Conservation (phyloP, 1,140 invertebrate species). For the Penaeus japonicus region DNA sequence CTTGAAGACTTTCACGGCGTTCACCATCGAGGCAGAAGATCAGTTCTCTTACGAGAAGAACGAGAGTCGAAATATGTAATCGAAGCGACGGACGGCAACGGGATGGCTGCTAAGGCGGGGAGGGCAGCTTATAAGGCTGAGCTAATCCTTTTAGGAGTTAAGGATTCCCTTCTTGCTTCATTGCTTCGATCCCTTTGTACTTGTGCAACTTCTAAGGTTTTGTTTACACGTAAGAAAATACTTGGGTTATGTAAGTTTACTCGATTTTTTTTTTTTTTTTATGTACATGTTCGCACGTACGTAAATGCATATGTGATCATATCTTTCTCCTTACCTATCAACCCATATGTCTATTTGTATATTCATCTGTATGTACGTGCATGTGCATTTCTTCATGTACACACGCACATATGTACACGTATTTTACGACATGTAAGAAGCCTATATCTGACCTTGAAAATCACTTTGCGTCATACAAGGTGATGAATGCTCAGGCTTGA, state of each 20-base stretch:
- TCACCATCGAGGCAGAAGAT: slow-evolving; percentile 16
- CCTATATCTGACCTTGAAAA: too few species aligned
- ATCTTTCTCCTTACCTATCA: too few species aligned
- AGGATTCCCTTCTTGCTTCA: neutral
- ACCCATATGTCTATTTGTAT: too few species aligned
- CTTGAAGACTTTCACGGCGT: slow-evolving; percentile 35
- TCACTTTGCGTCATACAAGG: too few species aligned
- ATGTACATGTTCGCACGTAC: too few species aligned
- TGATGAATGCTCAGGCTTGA: too few species aligned
- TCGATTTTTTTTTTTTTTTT: neutral
- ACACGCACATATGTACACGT: neutral
- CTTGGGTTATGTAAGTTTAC: neutral
- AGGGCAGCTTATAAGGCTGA: neutral
- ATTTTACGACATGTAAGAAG: too few species aligned
- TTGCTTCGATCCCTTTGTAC: neutral
- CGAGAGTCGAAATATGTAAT: neutral
- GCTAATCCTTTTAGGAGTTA: neutral
- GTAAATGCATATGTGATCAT: too few species aligned
- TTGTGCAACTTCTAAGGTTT: neutral
- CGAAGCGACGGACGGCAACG: neutral
- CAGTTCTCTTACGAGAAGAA: neutral
- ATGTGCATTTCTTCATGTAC: too few species aligned
- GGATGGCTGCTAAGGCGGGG: neutral
- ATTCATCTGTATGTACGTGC: neutral
- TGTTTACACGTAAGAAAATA: neutral